Evolutionary conservation across 1,140 invertebrate species (phyloP).

Genomic region (Rhyacophila brunnea): DNA sequence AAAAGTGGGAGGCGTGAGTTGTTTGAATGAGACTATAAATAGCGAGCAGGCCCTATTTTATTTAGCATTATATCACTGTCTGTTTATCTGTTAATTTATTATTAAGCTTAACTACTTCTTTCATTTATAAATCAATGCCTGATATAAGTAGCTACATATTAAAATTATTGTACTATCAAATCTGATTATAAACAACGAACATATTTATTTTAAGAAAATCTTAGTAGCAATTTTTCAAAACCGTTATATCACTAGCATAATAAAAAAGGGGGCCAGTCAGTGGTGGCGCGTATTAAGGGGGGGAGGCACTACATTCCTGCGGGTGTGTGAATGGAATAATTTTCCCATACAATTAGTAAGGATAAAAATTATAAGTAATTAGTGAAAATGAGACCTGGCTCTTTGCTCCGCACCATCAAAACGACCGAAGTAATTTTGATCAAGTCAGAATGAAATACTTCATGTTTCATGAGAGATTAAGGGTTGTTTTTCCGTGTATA

Average conservation of each 20-base stretch:
- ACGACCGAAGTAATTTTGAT: not conserved
- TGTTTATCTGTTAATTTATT: too few species aligned
- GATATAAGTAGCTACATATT: too few species aligned
- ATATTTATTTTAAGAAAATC: too few species aligned
- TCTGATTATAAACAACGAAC: too few species aligned
- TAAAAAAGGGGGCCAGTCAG: not conserved
- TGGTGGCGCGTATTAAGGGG: not conserved
- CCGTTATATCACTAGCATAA: not conserved
- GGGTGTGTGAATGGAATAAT: slow-evolving; percentile 36
- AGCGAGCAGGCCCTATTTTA: too few species aligned
- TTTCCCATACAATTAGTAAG: slow-evolving; percentile 34
- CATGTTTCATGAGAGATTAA: not conserved
- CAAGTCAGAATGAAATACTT: not conserved
- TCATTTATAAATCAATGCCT: too few species aligned
- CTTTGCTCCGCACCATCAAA: slow-evolving; percentile 6
- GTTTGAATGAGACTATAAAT: too few species aligned
- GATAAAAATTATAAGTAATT: slow-evolving; percentile 36
- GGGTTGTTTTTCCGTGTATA: slow-evolving; percentile 1
- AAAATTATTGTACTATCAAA: too few species aligned
- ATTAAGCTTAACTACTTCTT: too few species aligned
- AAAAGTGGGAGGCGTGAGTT: too few species aligned
- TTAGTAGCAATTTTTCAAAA: not conserved
- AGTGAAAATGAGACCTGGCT: slow-evolving; percentile 33
- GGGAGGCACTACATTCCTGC: too few species aligned
- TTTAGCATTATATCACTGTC: too few species aligned